A percentile compares a stretch with the other conserved stretches of the same genome.
Evolutionary conservation across 2,888 invertebrate species (phyloP).

Genomic region (Drosophila mercatorum): DNA sequence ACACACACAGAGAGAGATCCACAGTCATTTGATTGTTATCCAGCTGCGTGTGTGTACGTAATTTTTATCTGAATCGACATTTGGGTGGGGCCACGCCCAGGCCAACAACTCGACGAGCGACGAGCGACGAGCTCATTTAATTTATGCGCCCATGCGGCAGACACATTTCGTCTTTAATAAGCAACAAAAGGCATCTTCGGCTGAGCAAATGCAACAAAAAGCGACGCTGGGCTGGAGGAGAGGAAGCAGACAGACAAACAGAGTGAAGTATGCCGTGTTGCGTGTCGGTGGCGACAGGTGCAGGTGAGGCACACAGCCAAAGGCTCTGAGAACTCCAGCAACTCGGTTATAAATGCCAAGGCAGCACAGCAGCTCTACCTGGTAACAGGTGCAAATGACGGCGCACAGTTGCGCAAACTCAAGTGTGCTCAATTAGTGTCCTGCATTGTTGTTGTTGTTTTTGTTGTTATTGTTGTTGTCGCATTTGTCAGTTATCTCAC

Average conservation of each 20-base stretch:
- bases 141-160: constrained; percentile 61
- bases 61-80: constrained; percentile 60
- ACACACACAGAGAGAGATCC: constrained; percentile 1
- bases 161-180: constrained; percentile 61
- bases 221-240: background rate
- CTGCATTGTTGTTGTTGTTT: constrained; percentile 37
- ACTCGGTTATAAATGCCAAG: constrained; percentile 1
- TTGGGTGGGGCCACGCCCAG: constrained; percentile 20
- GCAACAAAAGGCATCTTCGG: constrained; percentile 52
- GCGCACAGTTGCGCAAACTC: constrained; percentile 15
- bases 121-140: constrained; percentile 50
- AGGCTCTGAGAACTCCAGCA: background rate
- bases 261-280: constrained; percentile 14
- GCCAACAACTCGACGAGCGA: constrained; percentile 22
- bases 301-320: constrained; percentile 6
- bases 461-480: constrained; percentile 26
- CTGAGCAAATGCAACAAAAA: constrained; percentile 19
- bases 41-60: constrained; percentile 54
- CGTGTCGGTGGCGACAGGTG: constrained; percentile 34
- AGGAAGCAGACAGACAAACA: background rate
- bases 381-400: constrained; percentile 6
- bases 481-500: constrained; percentile 8
- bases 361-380: background rate
- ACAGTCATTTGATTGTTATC: constrained; percentile 29
- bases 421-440: constrained; percentile 47